Evolutionary conservation across 2,113 vertebrate genomes (phyloP).

Genomic region (Egretta garzetta): DNA sequence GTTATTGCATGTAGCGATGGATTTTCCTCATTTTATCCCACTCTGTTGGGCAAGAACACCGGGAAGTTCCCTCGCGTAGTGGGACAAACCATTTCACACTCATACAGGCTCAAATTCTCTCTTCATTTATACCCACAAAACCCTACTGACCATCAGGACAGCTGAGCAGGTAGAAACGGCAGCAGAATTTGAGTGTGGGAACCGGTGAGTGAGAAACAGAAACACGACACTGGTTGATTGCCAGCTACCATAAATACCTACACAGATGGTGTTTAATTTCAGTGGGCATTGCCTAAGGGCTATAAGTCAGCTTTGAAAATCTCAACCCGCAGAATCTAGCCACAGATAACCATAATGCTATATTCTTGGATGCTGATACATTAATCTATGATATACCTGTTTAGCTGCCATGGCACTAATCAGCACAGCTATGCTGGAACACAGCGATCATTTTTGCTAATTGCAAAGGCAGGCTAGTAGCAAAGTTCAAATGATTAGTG

Average conservation of each 20-base stretch:
- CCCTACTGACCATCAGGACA: neutral
- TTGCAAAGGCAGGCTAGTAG: conserved; percentile 62
- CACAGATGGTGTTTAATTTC: neutral
- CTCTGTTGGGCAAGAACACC: neutral
- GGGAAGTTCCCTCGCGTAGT: neutral
- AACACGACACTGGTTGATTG: neutral
- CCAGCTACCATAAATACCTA: neutral
- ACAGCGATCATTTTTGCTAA: conserved; percentile 51
- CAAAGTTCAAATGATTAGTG: conserved; percentile 49
- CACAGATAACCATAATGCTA: conserved; percentile 45
- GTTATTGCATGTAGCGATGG: neutral
- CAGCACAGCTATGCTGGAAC: conserved; percentile 54
- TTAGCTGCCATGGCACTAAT: conserved; percentile 56
- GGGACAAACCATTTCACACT: neutral
- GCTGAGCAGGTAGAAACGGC: neutral
- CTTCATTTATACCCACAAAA: conserved; percentile 21
- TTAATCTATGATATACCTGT: conserved; percentile 32
- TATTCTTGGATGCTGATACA: conserved; percentile 42
- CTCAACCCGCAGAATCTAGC: neutral
- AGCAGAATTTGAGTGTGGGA: conserved; percentile 28
- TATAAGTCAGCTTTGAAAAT: neutral
- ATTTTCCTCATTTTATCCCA: neutral
- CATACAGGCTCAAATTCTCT: conserved; percentile 17
- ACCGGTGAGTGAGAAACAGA: neutral
- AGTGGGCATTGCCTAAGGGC: neutral